Conservation (phyloP, 2,113 vertebrate species). For the Rhineura floridana region DNA sequence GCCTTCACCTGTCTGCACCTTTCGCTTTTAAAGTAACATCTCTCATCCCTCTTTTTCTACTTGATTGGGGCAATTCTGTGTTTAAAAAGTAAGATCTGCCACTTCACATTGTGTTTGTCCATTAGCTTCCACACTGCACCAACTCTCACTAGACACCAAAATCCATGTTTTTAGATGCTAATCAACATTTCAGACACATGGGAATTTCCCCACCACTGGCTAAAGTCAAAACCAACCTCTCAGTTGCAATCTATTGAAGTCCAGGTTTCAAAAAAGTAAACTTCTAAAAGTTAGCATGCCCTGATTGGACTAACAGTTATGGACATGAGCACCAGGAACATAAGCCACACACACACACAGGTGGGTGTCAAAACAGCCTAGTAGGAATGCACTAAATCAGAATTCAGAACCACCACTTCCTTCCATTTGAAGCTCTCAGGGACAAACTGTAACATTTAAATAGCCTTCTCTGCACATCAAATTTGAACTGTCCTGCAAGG, state of each 20-base stretch:
- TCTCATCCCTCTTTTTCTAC: neutral
- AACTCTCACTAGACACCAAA: neutral
- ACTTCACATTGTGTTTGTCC: neutral
- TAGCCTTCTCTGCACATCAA: conserved; percentile 9
- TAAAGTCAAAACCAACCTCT: neutral
- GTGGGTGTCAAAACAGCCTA: neutral
- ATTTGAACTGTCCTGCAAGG: neutral
- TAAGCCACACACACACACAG: neutral
- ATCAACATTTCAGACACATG: neutral
- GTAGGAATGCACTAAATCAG: conserved; percentile 1
- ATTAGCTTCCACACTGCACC: neutral
- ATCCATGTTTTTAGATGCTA: neutral
- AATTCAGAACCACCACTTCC: neutral
- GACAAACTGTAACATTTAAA: conserved; percentile 16
- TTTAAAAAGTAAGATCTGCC: neutral
- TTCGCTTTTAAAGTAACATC: neutral
- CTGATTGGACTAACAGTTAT: neutral
- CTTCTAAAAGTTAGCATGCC: neutral
- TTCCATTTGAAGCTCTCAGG: neutral
- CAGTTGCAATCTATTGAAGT: neutral
- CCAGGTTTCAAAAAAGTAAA: neutral
- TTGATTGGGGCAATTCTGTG: neutral
- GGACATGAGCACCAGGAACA: neutral
- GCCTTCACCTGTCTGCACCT: neutral
- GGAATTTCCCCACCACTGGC: neutral